Conservation (phyloP, 2,888 invertebrate species). For the Megastigmus dorsalis region DNA sequence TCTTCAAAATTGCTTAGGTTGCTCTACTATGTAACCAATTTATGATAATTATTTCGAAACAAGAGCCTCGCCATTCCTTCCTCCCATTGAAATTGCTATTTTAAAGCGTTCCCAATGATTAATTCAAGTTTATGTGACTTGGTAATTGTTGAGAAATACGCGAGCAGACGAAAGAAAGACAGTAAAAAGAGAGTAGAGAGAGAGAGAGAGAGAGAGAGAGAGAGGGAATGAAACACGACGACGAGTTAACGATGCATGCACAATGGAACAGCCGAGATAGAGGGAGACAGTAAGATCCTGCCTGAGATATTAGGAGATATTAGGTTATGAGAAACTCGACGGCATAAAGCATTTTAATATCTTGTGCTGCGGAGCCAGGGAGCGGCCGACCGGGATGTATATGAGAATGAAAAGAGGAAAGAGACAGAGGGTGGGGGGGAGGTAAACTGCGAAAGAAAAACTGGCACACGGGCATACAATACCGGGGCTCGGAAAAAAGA, state of each 20-base stretch:
- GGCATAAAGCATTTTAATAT: conserved; percentile 40
- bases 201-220: neutral
- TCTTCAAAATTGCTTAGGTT: neutral
- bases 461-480: conserved; percentile 2
- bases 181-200: neutral
- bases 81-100: neutral
- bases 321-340: conserved; percentile 38
- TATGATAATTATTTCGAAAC: no score
- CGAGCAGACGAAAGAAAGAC: neutral
- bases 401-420: conserved; percentile 36
- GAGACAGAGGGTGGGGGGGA: no score
- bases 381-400: neutral
- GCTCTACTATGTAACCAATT: no score
- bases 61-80: no score
- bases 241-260: conserved; percentile 24
- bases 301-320: conserved; percentile 31
- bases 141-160: neutral
- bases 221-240: neutral
- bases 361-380: neutral
- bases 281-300: neutral
- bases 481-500: neutral
- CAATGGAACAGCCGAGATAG: neutral
- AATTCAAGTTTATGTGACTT: neutral
- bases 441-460: conserved; percentile 32
- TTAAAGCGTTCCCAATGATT: neutral